Base-by-base conservation (phyloP, 2,888 invertebrate species). In the Litoditis marina region DNA sequence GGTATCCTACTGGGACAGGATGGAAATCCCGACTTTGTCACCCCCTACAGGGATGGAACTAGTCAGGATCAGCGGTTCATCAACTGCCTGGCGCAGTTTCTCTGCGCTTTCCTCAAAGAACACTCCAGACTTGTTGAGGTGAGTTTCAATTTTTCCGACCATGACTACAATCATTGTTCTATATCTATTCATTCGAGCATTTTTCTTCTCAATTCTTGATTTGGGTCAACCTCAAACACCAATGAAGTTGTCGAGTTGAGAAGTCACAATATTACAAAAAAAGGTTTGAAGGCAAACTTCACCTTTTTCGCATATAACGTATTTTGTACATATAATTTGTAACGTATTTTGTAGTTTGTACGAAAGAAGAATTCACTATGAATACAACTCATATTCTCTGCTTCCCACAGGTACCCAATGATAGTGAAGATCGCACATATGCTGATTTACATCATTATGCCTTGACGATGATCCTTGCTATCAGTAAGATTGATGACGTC, bases 21-120 rank as follows among this genome's bases (percentile, higher is more conserved):
- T 31, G 54, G 47, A 30, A 63, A 68, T 19, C 92, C 94, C 39
- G 92, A 95, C 83, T 92, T 98, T 82, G 90, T 91, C 75, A 90
- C 91, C 72, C 94, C 95, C 1, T 99, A 98, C 85, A 90, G 92
- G 55, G 88, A 89, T 73, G 96, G 96, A 28, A 88, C 90, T 78
- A 95, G 96, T 85, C 91, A 92, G 83, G 96, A 99, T 84, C 98
- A 98, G 85, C 93, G 94, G 83, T 96, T 99, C 84, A 95, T 99
- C 67, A 95, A 96, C 84, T 96, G 98, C 86, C 87, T 99, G 76
- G 94, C 95, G 60, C 88, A 98, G 86, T 98, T 98, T 85, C 87
- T 98, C 55, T 94, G 94, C 85, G 93, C 94, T 71, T 96, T 91
- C 85, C 87, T 99, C 47, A 94, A 94, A 85, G 94, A 95, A 82